These are phyloP conservation scores for Hypocryptadius cinnamomeus DNA, from an alignment of 2,113 vertebrate species.

Conservation along the genomic window DNA sequence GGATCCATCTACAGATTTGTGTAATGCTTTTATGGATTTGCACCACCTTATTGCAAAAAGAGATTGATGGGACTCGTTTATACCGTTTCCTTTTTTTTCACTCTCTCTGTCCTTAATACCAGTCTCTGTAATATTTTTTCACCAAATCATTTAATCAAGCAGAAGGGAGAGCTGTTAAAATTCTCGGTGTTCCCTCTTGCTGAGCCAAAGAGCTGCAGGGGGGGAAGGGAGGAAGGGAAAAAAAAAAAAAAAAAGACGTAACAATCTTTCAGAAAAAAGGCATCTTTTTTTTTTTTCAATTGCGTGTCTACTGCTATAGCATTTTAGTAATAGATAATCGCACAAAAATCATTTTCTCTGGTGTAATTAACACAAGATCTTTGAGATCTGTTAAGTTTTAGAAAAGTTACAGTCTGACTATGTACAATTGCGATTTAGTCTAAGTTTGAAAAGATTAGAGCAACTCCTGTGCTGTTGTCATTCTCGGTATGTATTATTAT, in stretches of 20 bases:
- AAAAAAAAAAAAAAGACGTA: neutral
- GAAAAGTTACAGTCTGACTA: neutral
- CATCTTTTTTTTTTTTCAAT: neutral
- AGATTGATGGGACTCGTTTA: conserved; percentile 62
- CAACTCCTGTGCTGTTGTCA: conserved; percentile 3
- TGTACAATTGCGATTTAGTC: neutral
- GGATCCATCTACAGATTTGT: conserved; percentile 81
- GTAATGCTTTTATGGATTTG: conserved; percentile 78
- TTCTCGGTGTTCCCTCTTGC: conserved; percentile 89
- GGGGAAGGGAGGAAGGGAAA: neutral
- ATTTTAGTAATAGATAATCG: neutral
- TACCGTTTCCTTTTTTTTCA: conserved; percentile 53
- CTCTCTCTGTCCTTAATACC: conserved; percentile 54
- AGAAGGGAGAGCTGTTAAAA: conserved; percentile 91
- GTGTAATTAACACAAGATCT: neutral
- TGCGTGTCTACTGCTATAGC: neutral
- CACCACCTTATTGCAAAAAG: conserved; percentile 78
- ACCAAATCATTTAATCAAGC: conserved; percentile 79
- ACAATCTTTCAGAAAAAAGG: conserved; percentile 19
- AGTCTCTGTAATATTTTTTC: conserved; percentile 65
- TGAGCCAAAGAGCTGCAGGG: conserved; percentile 87
- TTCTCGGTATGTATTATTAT: conserved; percentile 11
- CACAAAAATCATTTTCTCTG: neutral
- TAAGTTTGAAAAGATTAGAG: neutral
- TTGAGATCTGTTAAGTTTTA: conserved; percentile 6